Conservation (phyloP, 1,140 invertebrate species). For the Drosophila bifasciata region DNA sequence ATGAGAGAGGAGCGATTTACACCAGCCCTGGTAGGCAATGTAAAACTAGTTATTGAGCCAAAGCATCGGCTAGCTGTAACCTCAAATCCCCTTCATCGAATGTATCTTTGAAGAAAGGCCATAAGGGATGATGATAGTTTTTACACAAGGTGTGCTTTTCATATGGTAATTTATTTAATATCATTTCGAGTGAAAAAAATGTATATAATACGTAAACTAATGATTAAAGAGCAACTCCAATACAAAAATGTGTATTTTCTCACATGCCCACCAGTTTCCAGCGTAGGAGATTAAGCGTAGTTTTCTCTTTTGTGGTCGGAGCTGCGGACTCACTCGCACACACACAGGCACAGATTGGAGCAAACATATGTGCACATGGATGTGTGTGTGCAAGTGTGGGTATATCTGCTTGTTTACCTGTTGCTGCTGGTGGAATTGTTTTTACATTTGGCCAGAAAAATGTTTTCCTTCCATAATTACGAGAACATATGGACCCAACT, state of each 20-base stretch:
- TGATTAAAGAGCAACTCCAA: constrained; percentile 10
- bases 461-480: constrained; percentile 62
- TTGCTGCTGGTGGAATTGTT: constrained; percentile 77
- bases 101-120: background rate
- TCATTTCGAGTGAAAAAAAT: too few relatives aligned
- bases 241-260: background rate
- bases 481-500: constrained; percentile 56
- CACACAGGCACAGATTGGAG: constrained; percentile 7
- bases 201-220: too few relatives aligned
- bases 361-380: constrained; percentile 32
- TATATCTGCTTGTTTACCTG: constrained; percentile 66
- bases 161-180: background rate
- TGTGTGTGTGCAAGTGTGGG: constrained; percentile 32
- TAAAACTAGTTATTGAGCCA: constrained; percentile 68
- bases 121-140: background rate
- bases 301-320: constrained; percentile 77
- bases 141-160: too few relatives aligned
- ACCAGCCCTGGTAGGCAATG: constrained; percentile 61
- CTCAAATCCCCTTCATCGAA: constrained; percentile 2
- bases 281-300: constrained; percentile 64
- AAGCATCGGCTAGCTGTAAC: constrained; percentile 9
- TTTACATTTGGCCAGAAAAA: constrained; percentile 58
- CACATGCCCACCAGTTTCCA: constrained; percentile 10
- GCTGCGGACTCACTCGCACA: constrained; percentile 36
- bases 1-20: constrained; percentile 34